Evolutionary conservation across 2,888 invertebrate genomes (phyloP), one percentile per base, ranked within the genome.

Genomic region (Nebria salina): DNA sequence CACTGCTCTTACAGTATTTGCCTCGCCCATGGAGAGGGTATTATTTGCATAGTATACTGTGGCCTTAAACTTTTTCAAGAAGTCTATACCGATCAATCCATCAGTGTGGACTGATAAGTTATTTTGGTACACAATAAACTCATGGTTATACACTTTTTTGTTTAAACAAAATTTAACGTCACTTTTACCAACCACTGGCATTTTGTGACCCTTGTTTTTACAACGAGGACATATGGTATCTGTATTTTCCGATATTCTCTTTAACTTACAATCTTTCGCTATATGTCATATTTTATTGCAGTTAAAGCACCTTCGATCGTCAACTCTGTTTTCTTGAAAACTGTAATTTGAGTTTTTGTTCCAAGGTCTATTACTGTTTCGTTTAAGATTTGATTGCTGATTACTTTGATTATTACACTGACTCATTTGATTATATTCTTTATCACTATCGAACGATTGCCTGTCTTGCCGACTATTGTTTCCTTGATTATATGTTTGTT

Each of bases 11-110:
- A n/a, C 1, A 25, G 2, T 25, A 25, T n/a, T 72, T 25, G n/a
- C 4, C 42, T 41, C 25, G n/a, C 54, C 75, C n/a, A 42, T 11
- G 42, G 26, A 13, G n/a, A 75, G 13, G 13, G n/a, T 43, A 54
- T 75, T 75, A 25, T 11, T 13, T 2, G 43, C 64, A n/a, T 64
- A 43, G 43, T 75, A 6, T 20, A 75, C 20, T 11, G 13, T 20
- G 20, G 25, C 75, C 0, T 20, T 43, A n/a, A 64, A 75, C 5
- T 75, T 72, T 41, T 20, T 7, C 72, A 72, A 43, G 64, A 77
- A 72, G 34, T 68, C 77, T 5, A 70, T 26, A 15, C 77, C 77
- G 15, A 77, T 11, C 72, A 77, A 20, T 1, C 77, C 72, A 42
- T 77, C 77, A 2, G 68, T 41, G 8, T 26, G 20, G 9, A 77